Evolutionary conservation across 2,113 vertebrate species (phyloP).

Genomic region (Pteronura brasiliensis): DNA sequence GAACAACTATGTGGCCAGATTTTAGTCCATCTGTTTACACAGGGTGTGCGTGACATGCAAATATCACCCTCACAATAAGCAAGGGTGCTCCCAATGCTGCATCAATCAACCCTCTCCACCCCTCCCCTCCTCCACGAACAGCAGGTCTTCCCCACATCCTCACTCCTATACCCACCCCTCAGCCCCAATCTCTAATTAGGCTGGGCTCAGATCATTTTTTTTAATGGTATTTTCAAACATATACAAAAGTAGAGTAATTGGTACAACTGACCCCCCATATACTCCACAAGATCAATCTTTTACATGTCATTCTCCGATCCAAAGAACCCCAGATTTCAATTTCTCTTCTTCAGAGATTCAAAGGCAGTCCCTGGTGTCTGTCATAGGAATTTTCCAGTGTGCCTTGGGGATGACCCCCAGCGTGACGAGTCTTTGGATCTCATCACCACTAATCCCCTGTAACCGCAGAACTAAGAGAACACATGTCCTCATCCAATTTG

Average conservation of each 20-base stretch:
- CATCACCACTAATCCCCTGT: conserved; percentile 13
- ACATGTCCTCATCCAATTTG: conserved; percentile 18
- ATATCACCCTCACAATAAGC: not conserved
- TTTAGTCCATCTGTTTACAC: not conserved
- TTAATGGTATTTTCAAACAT: not conserved
- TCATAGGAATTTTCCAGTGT: conserved; percentile 4
- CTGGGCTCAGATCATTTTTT: not conserved
- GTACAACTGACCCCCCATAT: not conserved
- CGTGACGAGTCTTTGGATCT: conserved; percentile 43
- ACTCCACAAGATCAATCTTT: not conserved
- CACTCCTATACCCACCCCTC: too few relatives aligned
- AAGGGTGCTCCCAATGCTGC: not conserved
- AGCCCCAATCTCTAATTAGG: not conserved
- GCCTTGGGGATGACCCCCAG: not conserved
- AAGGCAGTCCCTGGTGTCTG: not conserved
- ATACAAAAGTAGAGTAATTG: not conserved
- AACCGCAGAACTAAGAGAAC: conserved; percentile 37
- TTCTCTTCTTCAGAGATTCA: not conserved
- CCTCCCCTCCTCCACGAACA: not conserved
- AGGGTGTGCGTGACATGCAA: not conserved
- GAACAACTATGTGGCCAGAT: not conserved
- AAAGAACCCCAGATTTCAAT: not conserved
- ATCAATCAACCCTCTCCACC: not conserved
- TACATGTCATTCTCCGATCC: not conserved
- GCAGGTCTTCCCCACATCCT: not conserved